Evolutionary conservation across 30 jellyfish, hydroid and myxozoan genomes (phyloP).

Genomic region (Cassiopea xamachana): DNA sequence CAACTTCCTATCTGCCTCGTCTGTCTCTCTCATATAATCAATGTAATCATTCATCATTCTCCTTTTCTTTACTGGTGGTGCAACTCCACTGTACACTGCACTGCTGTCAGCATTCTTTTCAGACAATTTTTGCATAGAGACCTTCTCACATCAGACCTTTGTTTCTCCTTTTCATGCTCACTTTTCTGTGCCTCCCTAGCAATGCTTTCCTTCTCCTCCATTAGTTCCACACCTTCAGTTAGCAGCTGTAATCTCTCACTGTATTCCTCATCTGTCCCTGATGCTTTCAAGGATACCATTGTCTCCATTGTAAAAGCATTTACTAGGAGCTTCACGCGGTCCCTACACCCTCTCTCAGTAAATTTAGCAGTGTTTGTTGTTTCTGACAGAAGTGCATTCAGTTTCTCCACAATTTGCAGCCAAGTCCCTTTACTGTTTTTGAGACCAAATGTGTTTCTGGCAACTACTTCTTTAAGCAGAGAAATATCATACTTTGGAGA

Average conservation of each 20-base stretch:
- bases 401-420: conserved; percentile 9
- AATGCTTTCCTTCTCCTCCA: not conserved
- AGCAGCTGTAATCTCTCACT: not conserved
- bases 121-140: not conserved
- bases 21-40: not conserved
- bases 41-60: not conserved
- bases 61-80: not conserved
- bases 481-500: conserved; percentile 14
- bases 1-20: not conserved
- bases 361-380: not conserved
- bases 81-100: not conserved
- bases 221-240: not conserved
- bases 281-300: not conserved
- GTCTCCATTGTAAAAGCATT: not conserved
- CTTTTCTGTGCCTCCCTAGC: not conserved
- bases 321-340: conserved; percentile 8
- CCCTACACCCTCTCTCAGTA: conserved; percentile 24
- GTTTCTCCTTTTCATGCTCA: not conserved
- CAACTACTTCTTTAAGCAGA: not conserved
- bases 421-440: not conserved
- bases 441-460: not conserved
- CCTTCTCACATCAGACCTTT: not conserved
- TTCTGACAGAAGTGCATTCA: not conserved
- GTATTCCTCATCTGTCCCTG: conserved; percentile 7
- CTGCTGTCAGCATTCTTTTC: not conserved